A percentile compares a stretch with the other conserved stretches of the same genome.
These are phyloP conservation scores for Tyrannus savana DNA, from an alignment of 2,113 vertebrate genomes.

Conservation along the genomic window DNA sequence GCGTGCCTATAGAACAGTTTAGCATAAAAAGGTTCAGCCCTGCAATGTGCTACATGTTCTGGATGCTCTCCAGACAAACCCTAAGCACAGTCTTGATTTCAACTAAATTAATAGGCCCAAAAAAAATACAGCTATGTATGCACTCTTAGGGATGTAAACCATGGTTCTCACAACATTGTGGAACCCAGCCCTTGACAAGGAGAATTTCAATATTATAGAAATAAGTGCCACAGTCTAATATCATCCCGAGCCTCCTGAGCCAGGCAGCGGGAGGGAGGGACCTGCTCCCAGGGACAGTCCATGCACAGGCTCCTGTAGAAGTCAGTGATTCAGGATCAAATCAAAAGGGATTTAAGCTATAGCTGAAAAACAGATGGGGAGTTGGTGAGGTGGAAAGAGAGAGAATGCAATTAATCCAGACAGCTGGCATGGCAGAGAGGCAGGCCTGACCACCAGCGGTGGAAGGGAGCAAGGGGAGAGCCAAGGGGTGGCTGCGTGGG, in stretches of 20 bases:
- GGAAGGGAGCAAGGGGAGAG: background rate
- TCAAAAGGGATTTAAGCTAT: constrained; percentile 40
- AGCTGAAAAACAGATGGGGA: constrained; percentile 60
- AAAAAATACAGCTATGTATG: background rate
- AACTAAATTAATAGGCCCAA: background rate
- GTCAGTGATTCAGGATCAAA: background rate
- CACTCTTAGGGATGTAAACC: background rate
- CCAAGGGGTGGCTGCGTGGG: background rate
- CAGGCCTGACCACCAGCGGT: background rate
- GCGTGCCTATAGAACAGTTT: background rate
- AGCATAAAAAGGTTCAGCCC: background rate
- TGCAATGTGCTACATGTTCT: background rate
- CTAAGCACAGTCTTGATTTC: background rate
- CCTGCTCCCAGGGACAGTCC: background rate
- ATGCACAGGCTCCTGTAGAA: background rate
- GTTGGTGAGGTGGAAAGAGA: constrained; percentile 48
- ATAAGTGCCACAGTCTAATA: background rate
- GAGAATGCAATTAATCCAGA: constrained; percentile 37
- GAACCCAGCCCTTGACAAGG: background rate
- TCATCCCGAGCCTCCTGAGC: background rate
- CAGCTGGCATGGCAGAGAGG: constrained; percentile 35
- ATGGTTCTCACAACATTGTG: background rate
- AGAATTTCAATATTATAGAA: background rate
- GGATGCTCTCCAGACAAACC: background rate
- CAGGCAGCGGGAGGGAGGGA: background rate